A percentile compares a stretch with the other conserved stretches of the same genome.
phyloP scores from a whole-genome alignment of 2,113 vertebrate species.

The Nansenia antarctica region DNA sequence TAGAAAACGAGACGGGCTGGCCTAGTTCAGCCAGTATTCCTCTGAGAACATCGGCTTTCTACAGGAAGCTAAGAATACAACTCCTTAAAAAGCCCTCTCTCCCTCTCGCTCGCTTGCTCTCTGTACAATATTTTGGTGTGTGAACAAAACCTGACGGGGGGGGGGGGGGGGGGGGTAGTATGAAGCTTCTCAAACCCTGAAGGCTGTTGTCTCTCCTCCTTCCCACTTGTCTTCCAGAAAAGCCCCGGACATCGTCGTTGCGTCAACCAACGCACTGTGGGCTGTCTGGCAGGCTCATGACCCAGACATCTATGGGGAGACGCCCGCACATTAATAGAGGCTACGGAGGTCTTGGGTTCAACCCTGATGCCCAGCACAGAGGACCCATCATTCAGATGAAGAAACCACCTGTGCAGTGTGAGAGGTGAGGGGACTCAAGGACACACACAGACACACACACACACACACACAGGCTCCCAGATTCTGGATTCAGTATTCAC shows the following conservation, averaged over 20 bases:
- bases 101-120: background rate
- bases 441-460: too few relatives aligned
- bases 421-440: background rate
- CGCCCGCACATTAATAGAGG: too few relatives aligned
- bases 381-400: background rate
- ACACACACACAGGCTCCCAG: too few relatives aligned
- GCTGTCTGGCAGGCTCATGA: constrained; percentile 38
- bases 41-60: background rate
- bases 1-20: too few relatives aligned
- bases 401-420: too few relatives aligned
- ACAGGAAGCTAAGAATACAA: background rate
- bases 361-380: background rate
- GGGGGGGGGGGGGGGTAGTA: background rate
- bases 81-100: background rate
- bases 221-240: constrained; percentile 76
- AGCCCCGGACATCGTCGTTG: constrained; percentile 82
- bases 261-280: constrained; percentile 78
- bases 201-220: background rate
- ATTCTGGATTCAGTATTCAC: too few relatives aligned
- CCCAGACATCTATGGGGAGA: background rate
- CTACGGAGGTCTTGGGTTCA: too few relatives aligned
- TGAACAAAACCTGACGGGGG: background rate
- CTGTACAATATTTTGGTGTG: too few relatives aligned
- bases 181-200: background rate
- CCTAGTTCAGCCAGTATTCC: background rate